phyloP scores from a whole-genome alignment of 2,888 invertebrate species.

The Melanchra persicariae region DNA sequence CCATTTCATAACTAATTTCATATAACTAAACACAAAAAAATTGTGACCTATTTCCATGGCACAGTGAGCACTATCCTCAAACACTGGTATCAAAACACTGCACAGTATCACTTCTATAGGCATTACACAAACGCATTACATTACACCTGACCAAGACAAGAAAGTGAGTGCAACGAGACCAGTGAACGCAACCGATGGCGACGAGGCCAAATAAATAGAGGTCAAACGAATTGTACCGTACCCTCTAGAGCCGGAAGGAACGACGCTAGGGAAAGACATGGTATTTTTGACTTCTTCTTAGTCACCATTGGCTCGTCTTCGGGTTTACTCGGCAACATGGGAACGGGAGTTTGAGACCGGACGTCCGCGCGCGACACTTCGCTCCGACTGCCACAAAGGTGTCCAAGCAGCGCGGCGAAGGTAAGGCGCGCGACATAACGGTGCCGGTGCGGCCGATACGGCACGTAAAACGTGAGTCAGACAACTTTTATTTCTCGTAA shows the following conservation, averaged over 20 bases:
- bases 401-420: conserved; percentile 83
- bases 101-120: conserved; percentile 77
- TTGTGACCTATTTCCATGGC: conserved; percentile 54
- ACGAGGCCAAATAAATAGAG: conserved; percentile 85
- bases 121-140: conserved; percentile 83
- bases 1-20: conserved; percentile 27
- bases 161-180: conserved; percentile 88
- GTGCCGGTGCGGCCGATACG: conserved; percentile 65
- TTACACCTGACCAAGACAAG: conserved; percentile 89
- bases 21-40: conserved; percentile 30
- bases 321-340: conserved; percentile 86
- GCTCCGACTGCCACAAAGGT: conserved; percentile 83
- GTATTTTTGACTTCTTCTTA: conserved; percentile 89
- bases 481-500: conserved; percentile 40
- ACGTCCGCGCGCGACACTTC: conserved; percentile 86
- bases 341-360: conserved; percentile 77
- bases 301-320: conserved; percentile 87
- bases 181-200: conserved; percentile 87
- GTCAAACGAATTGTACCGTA: conserved; percentile 81
- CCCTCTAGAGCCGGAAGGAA: conserved; percentile 89
- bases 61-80: conserved; percentile 51
- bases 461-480: conserved; percentile 65
- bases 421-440: conserved; percentile 81
- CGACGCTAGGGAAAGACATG: conserved; percentile 87
- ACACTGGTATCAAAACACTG: conserved; percentile 70